These are phyloP conservation scores for Caenorhabditis virilis DNA, from an alignment of 2,888 invertebrate species.

Conservation along the genomic window DNA sequence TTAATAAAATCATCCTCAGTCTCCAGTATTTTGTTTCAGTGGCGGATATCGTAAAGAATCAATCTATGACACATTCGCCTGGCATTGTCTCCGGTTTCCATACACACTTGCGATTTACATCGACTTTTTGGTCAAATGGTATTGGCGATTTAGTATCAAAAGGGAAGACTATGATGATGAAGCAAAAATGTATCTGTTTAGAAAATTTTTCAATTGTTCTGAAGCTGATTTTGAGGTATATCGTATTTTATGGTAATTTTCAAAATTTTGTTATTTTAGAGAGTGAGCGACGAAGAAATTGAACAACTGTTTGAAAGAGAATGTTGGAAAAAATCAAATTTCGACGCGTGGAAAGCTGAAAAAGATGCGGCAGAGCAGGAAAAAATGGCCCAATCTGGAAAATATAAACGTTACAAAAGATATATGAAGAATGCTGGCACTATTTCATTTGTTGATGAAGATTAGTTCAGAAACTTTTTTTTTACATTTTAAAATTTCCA, in stretches of 20 bases:
- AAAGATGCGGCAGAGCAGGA: slow-evolving; percentile 85
- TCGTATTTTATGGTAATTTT: slow-evolving; percentile 10
- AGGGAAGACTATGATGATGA: slow-evolving; percentile 81
- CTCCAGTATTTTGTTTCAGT: too few relatives aligned
- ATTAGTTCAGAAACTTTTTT: slow-evolving; percentile 21
- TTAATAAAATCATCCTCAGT: too few relatives aligned
- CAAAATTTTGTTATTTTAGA: slow-evolving; percentile 42
- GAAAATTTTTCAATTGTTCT: slow-evolving; percentile 77
- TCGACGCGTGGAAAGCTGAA: slow-evolving; percentile 77
- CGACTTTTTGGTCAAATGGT: slow-evolving; percentile 73
- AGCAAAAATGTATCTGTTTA: slow-evolving; percentile 83
- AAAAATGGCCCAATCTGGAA: slow-evolving; percentile 82
- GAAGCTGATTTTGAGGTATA: slow-evolving; percentile 73
- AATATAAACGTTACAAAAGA: slow-evolving; percentile 84
- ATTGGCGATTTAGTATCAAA: slow-evolving; percentile 80
- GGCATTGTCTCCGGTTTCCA: slow-evolving; percentile 82
- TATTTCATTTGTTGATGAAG: slow-evolving; percentile 79
- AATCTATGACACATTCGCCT: slow-evolving; percentile 80
- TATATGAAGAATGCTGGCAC: slow-evolving; percentile 87
- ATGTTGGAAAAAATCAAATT: slow-evolving; percentile 84
- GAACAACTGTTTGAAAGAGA: slow-evolving; percentile 79
- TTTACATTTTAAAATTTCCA: too few relatives aligned
- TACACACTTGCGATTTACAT: slow-evolving; percentile 78
- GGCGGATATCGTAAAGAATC: slow-evolving; percentile 88
- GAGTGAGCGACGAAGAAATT: slow-evolving; percentile 78